phyloP scores from a whole-genome alignment of 2,113 vertebrate species.

The Epinephelus moara region DNA sequence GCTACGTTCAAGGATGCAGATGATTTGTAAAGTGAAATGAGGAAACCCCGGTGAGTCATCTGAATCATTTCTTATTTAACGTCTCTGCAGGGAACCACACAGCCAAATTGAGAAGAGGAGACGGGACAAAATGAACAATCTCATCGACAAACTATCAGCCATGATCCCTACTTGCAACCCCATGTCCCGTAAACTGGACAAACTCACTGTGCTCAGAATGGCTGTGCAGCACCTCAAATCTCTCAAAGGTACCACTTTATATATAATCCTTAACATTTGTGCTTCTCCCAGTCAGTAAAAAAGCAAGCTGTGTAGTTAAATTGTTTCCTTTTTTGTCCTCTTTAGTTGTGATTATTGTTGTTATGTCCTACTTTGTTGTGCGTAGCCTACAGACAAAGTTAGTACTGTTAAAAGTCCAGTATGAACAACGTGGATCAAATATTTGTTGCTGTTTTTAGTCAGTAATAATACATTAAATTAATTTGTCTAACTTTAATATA shows the following conservation, averaged over 20 bases:
- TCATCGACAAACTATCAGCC: conserved; percentile 93
- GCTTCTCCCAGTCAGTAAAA: too few relatives aligned
- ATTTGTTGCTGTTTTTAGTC: too few relatives aligned
- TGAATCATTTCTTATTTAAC: background rate
- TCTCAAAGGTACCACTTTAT: conserved; percentile 86
- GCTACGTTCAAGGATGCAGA: background rate
- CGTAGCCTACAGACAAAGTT: too few relatives aligned
- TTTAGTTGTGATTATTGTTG: too few relatives aligned
- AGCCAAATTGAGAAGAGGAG: conserved; percentile 95
- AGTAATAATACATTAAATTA: too few relatives aligned
- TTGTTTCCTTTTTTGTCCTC: too few relatives aligned
- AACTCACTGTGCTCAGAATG: conserved; percentile 94
- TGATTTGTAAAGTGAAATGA: background rate
- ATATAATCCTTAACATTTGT: background rate
- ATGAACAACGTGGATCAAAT: too few relatives aligned
- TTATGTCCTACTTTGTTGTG: too few relatives aligned
- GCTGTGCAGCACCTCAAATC: conserved; percentile 93
- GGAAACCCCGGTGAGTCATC: background rate
- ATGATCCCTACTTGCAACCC: conserved; percentile 94
- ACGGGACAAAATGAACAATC: conserved; percentile 94
- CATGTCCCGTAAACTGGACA: conserved; percentile 91
- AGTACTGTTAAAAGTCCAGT: too few relatives aligned
- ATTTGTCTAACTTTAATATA: too few relatives aligned
- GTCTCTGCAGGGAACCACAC: conserved; percentile 89
- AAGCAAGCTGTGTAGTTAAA: background rate